Base-by-base conservation (phyloP, 1,140 invertebrate species). In the Megalonaias nervosa region DNA sequence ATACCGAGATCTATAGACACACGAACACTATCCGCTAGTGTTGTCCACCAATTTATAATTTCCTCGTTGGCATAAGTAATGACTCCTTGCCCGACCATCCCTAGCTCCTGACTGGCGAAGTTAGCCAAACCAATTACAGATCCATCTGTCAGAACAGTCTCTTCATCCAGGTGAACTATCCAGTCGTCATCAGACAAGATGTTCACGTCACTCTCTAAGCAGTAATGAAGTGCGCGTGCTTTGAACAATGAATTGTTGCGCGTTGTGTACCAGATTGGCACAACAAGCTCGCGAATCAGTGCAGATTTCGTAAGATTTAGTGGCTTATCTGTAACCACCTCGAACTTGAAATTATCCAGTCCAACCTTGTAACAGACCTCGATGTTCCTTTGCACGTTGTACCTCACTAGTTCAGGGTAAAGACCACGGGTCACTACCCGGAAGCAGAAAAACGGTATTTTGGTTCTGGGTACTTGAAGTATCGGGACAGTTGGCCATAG, bases 121-220 rank as follows among this genome's bases (percentile, higher is more conserved):
- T 99, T 99, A 21, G 99, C 91, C 84, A 99, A 97, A 15, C 98
- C 98, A 31, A 85, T 81, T 1, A 93, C 93, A 26, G 96, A 95
- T 89, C 98, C 97, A 86, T 97, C 96, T 3, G 98, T 99, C 1
- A 99, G 91, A 31, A 99, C 89, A 1, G 98, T 99, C 90, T 99
- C 98, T 92, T 99, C 98, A 89, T 99, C 98, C 31, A 99, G 92
- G 92, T 99, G 98, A 9, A 99, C 97, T 85, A 99, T 95, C 97
- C 97, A 99, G 90, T 99, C 97, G 79, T 94, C 94, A 86, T 98
- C 96, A 26, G 93, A 93, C 17, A 98, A 89, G 80, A 96, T 93
- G 90, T 97, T 98, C 2, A 91, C 94, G 84, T 94, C 94, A 84
- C 96, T 95, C 92, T 99, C 98, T n/a, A 99, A 92, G 87, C 97